Evolutionary conservation across 1,140 invertebrate species (phyloP), one percentile per base, ranked within the genome.

Genomic region (Orius laevigatus): DNA sequence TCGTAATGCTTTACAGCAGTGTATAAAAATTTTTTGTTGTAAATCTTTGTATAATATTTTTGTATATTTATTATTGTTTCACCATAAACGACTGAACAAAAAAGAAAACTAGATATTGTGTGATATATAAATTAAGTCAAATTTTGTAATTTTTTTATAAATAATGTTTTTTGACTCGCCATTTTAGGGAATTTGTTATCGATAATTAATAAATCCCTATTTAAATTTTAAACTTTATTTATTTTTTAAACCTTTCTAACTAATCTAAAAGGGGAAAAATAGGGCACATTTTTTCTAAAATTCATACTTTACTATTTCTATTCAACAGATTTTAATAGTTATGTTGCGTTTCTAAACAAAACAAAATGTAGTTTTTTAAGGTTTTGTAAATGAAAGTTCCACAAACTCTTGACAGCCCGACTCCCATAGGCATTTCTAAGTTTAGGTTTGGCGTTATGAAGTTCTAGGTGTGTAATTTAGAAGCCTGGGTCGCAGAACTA

Each of bases 81-180:
- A 39, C 31, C 16, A 48, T 16, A 52, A 52, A 48, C 45, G 51
- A 52, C 51, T 52, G 51, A 52, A 45, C 8, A 16, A 42, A 42
- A 42, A 42, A 42, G 14, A 25, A 25, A 25, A 33, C 34, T 33
- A 46, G 15, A 46, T 16, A 42, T 49, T 48, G 51, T 52, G 51
- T 52, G 51, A 52, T 52, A 52, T 52, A 48, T 43, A 36, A 42
- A 42, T 39, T 52, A 52, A 52, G 51, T 48, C 33, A 48, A 52
- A 48, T 50, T 48, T 50, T 50, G 36, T 50, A 50, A 43, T 39
- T 38, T 40, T 48, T 35, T 25, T 43, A 34, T 32, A 51, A 31
- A 46, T 19, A 11, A 42, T 42, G 40, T 42, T 42, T 11, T 42
- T 51, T 33, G 41, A 51, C 33, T 51, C 48, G 48, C 48, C 31